These are phyloP conservation scores for Enteromius paludinosus DNA, from an alignment of 2,797 vertebrate genomes.

Conservation along the genomic window DNA sequence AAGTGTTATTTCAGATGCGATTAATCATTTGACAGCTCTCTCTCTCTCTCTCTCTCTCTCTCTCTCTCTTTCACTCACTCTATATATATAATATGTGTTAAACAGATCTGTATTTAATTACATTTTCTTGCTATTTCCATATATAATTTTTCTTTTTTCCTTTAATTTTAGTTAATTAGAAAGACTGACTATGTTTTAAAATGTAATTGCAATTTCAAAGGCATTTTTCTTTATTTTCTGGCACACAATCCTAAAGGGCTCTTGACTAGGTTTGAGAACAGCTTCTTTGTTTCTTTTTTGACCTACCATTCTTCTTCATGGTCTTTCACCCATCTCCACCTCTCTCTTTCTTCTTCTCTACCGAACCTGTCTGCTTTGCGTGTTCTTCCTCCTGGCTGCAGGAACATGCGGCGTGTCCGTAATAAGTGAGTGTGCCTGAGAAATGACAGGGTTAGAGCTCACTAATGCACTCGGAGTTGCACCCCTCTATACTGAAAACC, in stretches of 20 bases:
- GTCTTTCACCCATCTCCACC: constrained; percentile 25
- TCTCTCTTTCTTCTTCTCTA: background rate
- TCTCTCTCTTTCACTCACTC: too few relatives aligned
- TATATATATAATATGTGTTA: too few relatives aligned
- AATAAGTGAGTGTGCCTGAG: constrained; percentile 48
- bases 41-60: too few relatives aligned
- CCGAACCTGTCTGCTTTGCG: constrained; percentile 11
- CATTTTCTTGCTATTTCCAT: too few relatives aligned
- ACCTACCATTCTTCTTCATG: constrained; percentile 14
- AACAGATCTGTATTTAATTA: too few relatives aligned
- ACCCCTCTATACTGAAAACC: constrained; percentile 39
- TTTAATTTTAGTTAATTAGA: background rate
- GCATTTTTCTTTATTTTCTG: background rate
- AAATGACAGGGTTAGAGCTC: constrained; percentile 59
- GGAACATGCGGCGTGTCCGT: constrained; percentile 34
- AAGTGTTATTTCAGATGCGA: too few relatives aligned
- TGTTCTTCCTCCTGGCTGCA: constrained; percentile 38
- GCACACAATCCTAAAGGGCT: background rate
- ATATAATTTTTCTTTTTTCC: background rate
- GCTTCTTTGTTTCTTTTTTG: background rate
- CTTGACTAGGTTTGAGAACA: background rate
- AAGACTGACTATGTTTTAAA: background rate
- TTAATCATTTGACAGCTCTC: too few relatives aligned
- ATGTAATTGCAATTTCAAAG: background rate
- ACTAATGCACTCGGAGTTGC: constrained; percentile 60